These are phyloP conservation scores for Drosophila helvetica DNA, from an alignment of 2,888 invertebrate species.

Conservation along the genomic window DNA sequence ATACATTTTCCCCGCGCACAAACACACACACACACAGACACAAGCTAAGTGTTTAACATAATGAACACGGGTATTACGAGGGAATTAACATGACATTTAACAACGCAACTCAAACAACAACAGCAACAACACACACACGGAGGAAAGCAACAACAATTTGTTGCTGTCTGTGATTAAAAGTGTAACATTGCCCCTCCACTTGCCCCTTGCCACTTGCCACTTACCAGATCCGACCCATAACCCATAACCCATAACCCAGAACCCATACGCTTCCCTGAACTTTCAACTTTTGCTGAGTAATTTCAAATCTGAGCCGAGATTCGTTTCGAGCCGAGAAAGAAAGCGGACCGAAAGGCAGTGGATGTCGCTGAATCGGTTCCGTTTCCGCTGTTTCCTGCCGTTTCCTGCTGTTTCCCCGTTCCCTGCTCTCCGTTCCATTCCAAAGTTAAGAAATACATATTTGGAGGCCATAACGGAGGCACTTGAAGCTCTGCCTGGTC, in stretches of 20 bases:
- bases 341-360: neutral
- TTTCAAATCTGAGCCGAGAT: constrained; percentile 34
- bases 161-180: constrained; percentile 50
- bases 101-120: constrained; percentile 52
- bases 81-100: constrained; percentile 77
- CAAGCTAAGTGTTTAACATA: constrained; percentile 76
- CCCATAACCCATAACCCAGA: neutral
- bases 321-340: neutral
- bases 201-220: neutral
- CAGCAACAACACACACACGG: constrained; percentile 21
- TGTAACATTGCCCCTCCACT: constrained; percentile 25
- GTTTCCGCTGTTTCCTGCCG: neutral
- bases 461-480: neutral
- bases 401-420: neutral
- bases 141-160: constrained; percentile 31
- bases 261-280: constrained; percentile 1
- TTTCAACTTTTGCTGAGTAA: constrained; percentile 42
- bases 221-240: neutral
- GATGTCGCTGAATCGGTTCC: constrained; percentile 12
- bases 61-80: constrained; percentile 75
- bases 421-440: neutral
- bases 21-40: constrained; percentile 11
- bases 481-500: neutral
- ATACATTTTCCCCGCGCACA: neutral
- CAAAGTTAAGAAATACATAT: neutral